Conservation (phyloP, 2,888 invertebrate species). For the Drosophila paucipuncta region DNA sequence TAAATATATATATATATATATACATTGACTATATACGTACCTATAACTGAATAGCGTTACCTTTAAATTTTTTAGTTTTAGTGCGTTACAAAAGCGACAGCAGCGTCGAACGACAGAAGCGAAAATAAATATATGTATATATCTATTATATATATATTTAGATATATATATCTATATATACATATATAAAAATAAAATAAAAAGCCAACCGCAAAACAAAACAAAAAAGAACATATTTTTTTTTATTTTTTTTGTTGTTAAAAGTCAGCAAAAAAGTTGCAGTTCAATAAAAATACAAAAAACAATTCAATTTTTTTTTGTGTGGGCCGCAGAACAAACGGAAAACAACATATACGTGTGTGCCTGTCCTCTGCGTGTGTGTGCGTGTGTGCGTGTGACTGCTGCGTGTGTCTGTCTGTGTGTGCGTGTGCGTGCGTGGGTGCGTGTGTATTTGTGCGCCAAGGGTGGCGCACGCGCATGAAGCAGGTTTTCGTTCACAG, state of each 20-base stretch:
- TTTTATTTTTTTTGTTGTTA: conserved; percentile 73
- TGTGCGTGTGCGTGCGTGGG: conserved; percentile 1
- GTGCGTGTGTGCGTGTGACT: not conserved
- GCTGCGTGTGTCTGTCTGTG: conserved; percentile 20
- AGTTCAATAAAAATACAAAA: conserved; percentile 35
- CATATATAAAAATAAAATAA: conserved; percentile 44
- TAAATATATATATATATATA: conserved; percentile 38
- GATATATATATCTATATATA: conserved; percentile 29
- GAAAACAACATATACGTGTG: conserved; percentile 30
- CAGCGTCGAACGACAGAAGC: conserved; percentile 42
- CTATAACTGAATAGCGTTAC: conserved; percentile 68
- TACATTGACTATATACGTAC: conserved; percentile 59
- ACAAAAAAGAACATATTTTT: conserved; percentile 63
- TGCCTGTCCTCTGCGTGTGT: conserved; percentile 25
- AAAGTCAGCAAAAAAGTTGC: conserved; percentile 51
- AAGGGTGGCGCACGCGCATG: conserved; percentile 40
- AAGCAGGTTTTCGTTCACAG: conserved; percentile 36
- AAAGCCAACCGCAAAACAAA: conserved; percentile 68
- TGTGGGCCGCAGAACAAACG: conserved; percentile 40
- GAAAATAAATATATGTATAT: conserved; percentile 33
- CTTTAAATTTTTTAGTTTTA: conserved; percentile 76
- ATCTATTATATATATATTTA: conserved; percentile 14
- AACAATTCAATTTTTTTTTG: conserved; percentile 4
- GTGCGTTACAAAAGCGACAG: conserved; percentile 63
- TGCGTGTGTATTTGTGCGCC: conserved; percentile 6